Conservation (phyloP, 2,888 invertebrate genomes). For the Hydrotaea diabolus region DNA sequence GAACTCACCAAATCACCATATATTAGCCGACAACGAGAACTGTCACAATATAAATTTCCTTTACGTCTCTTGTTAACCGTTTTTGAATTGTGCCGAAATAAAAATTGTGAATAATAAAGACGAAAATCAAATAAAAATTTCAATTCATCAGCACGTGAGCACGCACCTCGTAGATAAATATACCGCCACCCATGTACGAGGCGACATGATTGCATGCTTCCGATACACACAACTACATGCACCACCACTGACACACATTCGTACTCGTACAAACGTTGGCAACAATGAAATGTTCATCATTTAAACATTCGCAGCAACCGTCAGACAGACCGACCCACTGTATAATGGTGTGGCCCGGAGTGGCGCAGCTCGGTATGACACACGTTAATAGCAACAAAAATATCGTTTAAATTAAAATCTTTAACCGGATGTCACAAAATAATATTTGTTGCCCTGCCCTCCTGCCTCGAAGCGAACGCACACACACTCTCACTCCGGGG, state of each 20-base stretch:
- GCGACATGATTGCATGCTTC: not conserved
- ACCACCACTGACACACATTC: not conserved
- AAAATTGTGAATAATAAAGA: slow-evolving; percentile 45
- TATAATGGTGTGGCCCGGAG: not conserved
- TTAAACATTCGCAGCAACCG: slow-evolving; percentile 18
- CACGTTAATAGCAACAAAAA: slow-evolving; percentile 20
- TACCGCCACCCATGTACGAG: not conserved
- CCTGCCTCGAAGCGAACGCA: not conserved
- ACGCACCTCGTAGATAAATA: not conserved
- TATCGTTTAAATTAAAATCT: slow-evolving; percentile 54
- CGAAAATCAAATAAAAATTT: slow-evolving; percentile 43
- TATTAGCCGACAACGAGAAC: not conserved
- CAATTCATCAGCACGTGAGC: slow-evolving; percentile 27
- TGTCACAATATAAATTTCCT: slow-evolving; percentile 41
- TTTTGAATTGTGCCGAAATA: slow-evolving; percentile 43
- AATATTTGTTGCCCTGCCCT: slow-evolving; percentile 42
- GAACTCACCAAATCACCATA: slow-evolving; percentile 28
- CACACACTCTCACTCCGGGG: slow-evolving; percentile 31
- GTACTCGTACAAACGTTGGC: no score
- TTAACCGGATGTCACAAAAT: slow-evolving; percentile 56
- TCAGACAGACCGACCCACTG: not conserved
- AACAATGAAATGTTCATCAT: slow-evolving; percentile 54
- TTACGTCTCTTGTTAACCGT: slow-evolving; percentile 40
- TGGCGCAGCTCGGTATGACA: no score
- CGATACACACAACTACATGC: slow-evolving; percentile 2